Percentiles rank a stretch among this genome's conserved stretches.
phyloP scores from a whole-genome alignment of 2,113 vertebrate species.

The Alaudala cheleensis region DNA sequence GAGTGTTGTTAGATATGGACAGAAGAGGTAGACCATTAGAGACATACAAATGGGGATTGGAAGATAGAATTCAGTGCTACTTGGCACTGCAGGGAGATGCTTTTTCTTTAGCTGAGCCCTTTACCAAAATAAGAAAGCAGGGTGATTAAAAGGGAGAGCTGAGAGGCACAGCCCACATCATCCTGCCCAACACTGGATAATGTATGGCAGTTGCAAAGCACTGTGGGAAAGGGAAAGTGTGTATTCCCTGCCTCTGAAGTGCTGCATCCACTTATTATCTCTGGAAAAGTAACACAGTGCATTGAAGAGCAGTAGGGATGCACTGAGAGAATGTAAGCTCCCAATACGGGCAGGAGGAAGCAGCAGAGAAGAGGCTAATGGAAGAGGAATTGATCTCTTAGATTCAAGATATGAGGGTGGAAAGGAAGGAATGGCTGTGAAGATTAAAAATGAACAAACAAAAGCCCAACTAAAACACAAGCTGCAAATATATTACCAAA shows the following conservation, averaged over 20 bases:
- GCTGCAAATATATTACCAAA: background rate
- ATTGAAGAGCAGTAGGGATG: background rate
- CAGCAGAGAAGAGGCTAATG: background rate
- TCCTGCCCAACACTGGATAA: background rate
- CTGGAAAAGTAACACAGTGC: background rate
- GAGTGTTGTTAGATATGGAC: background rate
- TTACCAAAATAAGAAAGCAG: background rate
- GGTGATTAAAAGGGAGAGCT: background rate
- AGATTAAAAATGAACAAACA: background rate
- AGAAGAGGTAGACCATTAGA: background rate
- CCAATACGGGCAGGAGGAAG: background rate
- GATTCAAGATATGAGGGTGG: background rate
- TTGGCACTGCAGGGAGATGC: background rate
- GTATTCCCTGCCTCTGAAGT: background rate
- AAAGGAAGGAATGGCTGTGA: background rate
- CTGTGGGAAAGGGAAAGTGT: background rate
- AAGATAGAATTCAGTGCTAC: background rate
- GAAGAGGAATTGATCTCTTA: background rate
- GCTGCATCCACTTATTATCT: background rate
- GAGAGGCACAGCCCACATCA: background rate
- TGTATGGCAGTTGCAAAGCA: background rate
- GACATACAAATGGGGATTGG: background rate
- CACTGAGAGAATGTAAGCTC: background rate
- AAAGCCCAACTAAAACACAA: background rate
- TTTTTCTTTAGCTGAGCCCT: background rate